Base-by-base conservation (phyloP, 2,113 vertebrate species). In the Cyanistes caeruleus region DNA sequence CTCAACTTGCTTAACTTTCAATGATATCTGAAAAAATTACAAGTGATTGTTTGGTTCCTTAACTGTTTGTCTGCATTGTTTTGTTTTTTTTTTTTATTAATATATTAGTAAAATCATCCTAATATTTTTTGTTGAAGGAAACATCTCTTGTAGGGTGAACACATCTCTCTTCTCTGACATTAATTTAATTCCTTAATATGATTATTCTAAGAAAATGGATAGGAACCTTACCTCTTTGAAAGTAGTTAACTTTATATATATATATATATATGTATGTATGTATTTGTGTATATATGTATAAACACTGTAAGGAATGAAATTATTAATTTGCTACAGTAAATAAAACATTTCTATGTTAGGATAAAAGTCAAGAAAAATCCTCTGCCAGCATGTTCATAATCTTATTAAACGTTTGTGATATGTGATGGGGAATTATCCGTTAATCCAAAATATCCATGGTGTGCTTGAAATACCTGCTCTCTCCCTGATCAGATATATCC, bases 401-500 rank as follows among this genome's bases (percentile, higher is more conserved):
- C 89, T 93, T 90, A 89, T 94, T 93, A 96, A 97, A 95, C 77
- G 95, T 94, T 93, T 95, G 67, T 82, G 68, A 86, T 80, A 41
- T 70, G 49, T 59, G 52, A 90, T 74, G 80, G 44, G 44, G 94
- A 95, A 88, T 91, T 84, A 90, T 94, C 73, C 31, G 0, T 80
- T 84, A 95, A 89, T 96, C 63, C 89, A 73, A 95, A 89, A 90
- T 93, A 85, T 86, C 39, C 65, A 51, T 85, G 67, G 55, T 70
- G 64, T 88, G 33, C 51, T 87, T 84, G 67, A 94, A 95, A 94
- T 97, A 94, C 81, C 81, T 97, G 82, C 70, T 94, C 33, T 95
- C 70, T 13, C 35, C 48, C 46, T 88, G 72, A 93, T 96, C 93
- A 95, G 87, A 96, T 73, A 95, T 59, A 79, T 87, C 88, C 67